Base-by-base conservation (phyloP, 2,888 invertebrate species). In the Cyrtodaria siliqua region DNA sequence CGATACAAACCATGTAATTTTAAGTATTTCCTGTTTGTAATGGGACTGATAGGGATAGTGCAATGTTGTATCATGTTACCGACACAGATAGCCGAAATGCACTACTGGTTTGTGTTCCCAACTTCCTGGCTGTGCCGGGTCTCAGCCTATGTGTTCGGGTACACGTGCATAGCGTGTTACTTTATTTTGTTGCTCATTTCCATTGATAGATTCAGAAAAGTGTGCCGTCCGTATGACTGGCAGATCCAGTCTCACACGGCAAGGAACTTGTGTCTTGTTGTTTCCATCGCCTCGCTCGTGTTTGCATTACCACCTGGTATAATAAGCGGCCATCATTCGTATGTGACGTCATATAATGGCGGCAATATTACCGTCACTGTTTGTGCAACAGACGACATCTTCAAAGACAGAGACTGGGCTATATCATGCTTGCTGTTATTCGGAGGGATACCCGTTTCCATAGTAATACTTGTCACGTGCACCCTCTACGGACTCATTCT, bases 251-350 rank as follows among this genome's bases (percentile, higher is more conserved):
- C 80, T 2, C 27, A 50, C 27, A 77, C 77, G 8, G 80, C 80
- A 16, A 49, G 73, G 20, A 76, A 76, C 14, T 47, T 80, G 27
- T 76, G 80, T 57, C 50, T 73, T 14, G 38, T 73, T 18, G 76
- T 73, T 8, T 70, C 72, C 2, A n/a, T 74, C 2, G 70, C 64
- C 4, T 71, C 80, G n/a, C 47, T 80, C 14, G 52, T 80, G 6
- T 67, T 80, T 24, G 80, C 80, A 14, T 61, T 77, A 20, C 76
- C 80, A n/a, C 80, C 80, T 26, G 80, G 80, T n/a, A 76, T 80
- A 3, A 57, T 80, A 20, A 80, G 80, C 38, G 80, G 80, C 2
- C 57, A 77, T 49, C 80, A 80, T 42, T 33, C 24, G 14, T 80
- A 72, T 40, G 56, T 59, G 50, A 80, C 80, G 56, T 62, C 73